Evolutionary conservation across 2,797 vertebrate genomes (phyloP), one percentile per base, ranked within the genome.

Genomic region (Chrosomus eos): DNA sequence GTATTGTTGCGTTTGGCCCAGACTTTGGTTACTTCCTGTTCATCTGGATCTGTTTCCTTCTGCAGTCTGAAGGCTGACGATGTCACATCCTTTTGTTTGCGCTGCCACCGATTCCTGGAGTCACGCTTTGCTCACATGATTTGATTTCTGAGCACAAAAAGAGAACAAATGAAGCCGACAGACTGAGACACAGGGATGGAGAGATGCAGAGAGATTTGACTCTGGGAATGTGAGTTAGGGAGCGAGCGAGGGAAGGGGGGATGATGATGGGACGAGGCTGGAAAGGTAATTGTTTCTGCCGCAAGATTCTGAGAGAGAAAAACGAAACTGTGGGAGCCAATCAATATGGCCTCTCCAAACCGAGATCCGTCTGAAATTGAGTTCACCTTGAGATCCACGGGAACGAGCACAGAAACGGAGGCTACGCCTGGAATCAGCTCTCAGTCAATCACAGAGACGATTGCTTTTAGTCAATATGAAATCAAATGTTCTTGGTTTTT

Each of bases 1-100:
- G 16, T 40, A 16, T 67, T 38, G 68, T 26, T 26, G 38, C 26
- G 70, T 71, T 84, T 62, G 53, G 55, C 23, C 38, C 23, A 62
- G 68, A 28, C 36, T 23, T 55, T 16, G 60, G 5, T 51, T 45
- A 36, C 64, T 86, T 72, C 80, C 77, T 79, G 67, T 80, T 87
- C 53, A 28, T 81, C 70, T 72, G 74, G 43, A 53, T 86, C 71
- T 76, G 82, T 76, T 84, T 83, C 70, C 73, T 67, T 36, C 76
- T 80, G 76, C 60, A 80, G 68, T 78, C 85, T 31, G 36, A 76
- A 36, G 53, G 5, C 60, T 36, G 71, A 13, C 68, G 23, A 43
- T 64, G 62, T 85, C 43, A n/a, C 79, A 64, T 62, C 74, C 40
- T 82, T 81, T 84, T 82, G 85, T 85, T 75, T 71, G 60, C 16